Evolutionary conservation across 2,888 invertebrate genomes (phyloP).

Genomic region (Dimorphilus gyrociliatus): DNA sequence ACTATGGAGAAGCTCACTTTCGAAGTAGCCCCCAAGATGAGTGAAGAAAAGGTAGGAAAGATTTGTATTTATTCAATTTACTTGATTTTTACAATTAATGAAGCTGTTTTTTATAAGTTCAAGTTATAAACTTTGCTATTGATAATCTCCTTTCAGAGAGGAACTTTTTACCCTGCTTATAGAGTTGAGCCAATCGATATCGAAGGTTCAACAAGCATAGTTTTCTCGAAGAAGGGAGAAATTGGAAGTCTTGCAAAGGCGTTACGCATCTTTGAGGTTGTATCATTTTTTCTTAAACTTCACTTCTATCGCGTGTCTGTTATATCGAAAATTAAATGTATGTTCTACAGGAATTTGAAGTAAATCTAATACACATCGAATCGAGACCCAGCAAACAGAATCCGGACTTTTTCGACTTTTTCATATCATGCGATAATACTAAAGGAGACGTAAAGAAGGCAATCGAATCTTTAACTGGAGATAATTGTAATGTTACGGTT

Average conservation of each 20-base stretch:
- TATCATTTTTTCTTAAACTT: constrained; percentile 3
- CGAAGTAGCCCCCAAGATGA: too few species aligned
- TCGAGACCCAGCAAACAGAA: constrained; percentile 69
- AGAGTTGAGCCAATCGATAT: constrained; percentile 11
- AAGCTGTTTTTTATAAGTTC: too few species aligned
- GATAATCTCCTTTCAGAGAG: too few species aligned
- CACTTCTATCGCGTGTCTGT: neutral
- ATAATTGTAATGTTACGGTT: constrained; percentile 63
- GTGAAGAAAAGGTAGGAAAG: too few species aligned
- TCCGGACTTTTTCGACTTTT: constrained; percentile 68
- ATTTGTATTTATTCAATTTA: too few species aligned
- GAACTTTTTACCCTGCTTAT: too few species aligned
- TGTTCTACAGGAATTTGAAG: constrained; percentile 37
- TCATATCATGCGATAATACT: constrained; percentile 67
- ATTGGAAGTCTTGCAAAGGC: constrained; percentile 75
- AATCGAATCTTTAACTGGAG: constrained; percentile 53
- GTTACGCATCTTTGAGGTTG: constrained; percentile 68
- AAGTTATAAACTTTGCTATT: too few species aligned
- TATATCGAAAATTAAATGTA: neutral
- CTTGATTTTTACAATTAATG: too few species aligned
- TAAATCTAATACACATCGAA: constrained; percentile 81
- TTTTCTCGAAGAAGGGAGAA: constrained; percentile 53
- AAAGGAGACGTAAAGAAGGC: constrained; percentile 51
- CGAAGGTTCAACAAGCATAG: constrained; percentile 25
- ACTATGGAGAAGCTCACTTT: too few species aligned